phyloP scores from a whole-genome alignment of 2,797 vertebrate species.

The Menidia menidia region DNA sequence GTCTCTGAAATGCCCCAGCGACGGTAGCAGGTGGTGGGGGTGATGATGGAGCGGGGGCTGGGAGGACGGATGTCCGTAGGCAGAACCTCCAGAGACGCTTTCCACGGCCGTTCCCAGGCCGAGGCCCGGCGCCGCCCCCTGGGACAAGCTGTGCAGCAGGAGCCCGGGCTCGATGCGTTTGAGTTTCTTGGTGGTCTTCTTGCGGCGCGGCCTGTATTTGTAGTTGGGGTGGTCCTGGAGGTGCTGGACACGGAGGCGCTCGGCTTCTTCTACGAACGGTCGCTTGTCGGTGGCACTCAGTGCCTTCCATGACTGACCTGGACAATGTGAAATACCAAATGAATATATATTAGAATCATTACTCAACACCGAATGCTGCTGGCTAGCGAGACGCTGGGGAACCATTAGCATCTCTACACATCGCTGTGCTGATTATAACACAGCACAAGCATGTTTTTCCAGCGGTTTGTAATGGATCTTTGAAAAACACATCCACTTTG shows the following conservation, averaged over 20 bases:
- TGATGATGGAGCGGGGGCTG: constrained; percentile 74
- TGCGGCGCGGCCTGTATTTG: constrained; percentile 96
- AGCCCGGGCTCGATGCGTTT: constrained; percentile 92
- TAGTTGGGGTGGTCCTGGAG: constrained; percentile 98
- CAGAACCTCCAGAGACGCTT: constrained; percentile 36
- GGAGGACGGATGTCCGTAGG: constrained; percentile 77
- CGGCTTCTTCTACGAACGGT: constrained; percentile 96
- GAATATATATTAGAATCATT: not conserved
- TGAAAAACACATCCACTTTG: not conserved
- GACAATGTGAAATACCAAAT: not conserved
- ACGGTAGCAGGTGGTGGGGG: constrained; percentile 75
- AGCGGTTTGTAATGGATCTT: not conserved
- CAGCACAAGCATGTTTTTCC: not conserved
- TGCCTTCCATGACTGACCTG: constrained; percentile 96
- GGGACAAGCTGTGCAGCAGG: constrained; percentile 89
- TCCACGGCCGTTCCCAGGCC: constrained; percentile 55
- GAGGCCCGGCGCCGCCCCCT: constrained; percentile 71
- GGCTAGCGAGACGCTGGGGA: too few species aligned
- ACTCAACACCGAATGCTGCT: too few species aligned
- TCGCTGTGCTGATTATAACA: too few species aligned
- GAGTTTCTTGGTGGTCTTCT: constrained; percentile 96
- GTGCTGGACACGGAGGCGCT: constrained; percentile 93
- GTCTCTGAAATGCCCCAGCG: constrained; percentile 77
- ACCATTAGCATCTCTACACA: too few species aligned
- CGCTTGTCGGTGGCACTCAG: constrained; percentile 90